Conservation (phyloP, 2,888 invertebrate species). For the Clusia tigrina region DNA sequence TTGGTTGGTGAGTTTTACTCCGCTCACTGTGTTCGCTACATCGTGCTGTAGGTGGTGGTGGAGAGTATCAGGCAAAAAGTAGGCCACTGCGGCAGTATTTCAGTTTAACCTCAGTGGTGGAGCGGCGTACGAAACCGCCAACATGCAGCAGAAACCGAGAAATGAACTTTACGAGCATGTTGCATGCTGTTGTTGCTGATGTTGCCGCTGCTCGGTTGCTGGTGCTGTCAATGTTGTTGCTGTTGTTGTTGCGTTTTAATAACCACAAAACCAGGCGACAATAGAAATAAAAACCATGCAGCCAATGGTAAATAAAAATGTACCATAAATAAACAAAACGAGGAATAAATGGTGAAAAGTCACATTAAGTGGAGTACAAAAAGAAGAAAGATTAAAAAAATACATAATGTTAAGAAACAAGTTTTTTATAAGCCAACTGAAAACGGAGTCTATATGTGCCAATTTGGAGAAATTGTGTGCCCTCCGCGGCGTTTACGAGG, state of each 20-base stretch:
- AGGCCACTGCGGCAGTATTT: slow-evolving; percentile 39
- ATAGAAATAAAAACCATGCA: not conserved
- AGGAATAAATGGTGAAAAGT: slow-evolving; percentile 44
- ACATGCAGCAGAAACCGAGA: not conserved
- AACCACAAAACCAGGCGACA: not conserved
- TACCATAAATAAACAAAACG: not conserved
- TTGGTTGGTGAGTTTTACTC: too few relatives aligned
- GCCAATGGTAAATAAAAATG: not conserved
- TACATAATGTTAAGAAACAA: too few relatives aligned
- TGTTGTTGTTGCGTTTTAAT: slow-evolving; percentile 6
- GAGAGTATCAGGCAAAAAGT: slow-evolving; percentile 24
- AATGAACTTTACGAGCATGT: not conserved
- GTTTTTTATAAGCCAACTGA: not conserved
- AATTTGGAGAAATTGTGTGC: slow-evolving; percentile 8
- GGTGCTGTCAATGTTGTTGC: slow-evolving; percentile 2
- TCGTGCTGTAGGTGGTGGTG: not conserved
- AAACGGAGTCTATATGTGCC: not conserved
- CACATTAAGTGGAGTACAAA: slow-evolving; percentile 48
- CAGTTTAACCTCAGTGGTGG: slow-evolving; percentile 38
- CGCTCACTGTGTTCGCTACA: not conserved
- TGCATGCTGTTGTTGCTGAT: not conserved
- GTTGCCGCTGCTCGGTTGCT: too few relatives aligned
- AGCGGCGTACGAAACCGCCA: not conserved
- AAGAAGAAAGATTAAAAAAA: too few relatives aligned
- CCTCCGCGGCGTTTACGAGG: not conserved